Conservation (phyloP, 2,797 vertebrate species). For the Brachyalestes nurse region DNA sequence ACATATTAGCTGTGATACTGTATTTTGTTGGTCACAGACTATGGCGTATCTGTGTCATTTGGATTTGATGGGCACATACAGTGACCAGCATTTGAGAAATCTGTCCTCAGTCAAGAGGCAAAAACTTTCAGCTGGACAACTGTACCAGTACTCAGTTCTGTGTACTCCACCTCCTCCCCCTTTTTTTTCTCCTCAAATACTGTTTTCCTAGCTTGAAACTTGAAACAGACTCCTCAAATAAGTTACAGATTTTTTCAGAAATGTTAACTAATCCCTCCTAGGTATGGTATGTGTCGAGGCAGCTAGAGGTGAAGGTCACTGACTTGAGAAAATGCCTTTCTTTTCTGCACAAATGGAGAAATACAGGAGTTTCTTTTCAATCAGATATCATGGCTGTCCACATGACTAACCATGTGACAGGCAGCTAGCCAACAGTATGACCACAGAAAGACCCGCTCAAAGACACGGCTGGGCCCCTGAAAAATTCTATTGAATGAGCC, state of each 20-base stretch:
- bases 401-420: neutral
- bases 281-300: neutral
- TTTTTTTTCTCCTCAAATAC: neutral
- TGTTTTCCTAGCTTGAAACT: neutral
- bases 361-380: neutral
- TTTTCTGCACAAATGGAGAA: neutral
- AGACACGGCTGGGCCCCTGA: neutral
- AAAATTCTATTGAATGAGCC: neutral
- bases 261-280: neutral
- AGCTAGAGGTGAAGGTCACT: constrained; percentile 2
- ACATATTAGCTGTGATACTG: too few species aligned
- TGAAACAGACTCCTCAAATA: neutral
- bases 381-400: neutral
- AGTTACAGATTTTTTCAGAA: neutral
- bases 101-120: neutral
- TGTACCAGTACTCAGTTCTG: too few species aligned
- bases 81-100: neutral
- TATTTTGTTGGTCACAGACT: too few species aligned
- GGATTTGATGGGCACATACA: too few species aligned
- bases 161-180: neutral
- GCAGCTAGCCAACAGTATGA: neutral
- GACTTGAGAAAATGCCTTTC: neutral
- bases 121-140: neutral
- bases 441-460: neutral
- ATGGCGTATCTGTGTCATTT: too few species aligned